A percentile compares a stretch with the other conserved stretches of the same genome.
Conservation (phyloP, 35 echinoderm and acorn worm species). For the Amphiura filiformis region DNA sequence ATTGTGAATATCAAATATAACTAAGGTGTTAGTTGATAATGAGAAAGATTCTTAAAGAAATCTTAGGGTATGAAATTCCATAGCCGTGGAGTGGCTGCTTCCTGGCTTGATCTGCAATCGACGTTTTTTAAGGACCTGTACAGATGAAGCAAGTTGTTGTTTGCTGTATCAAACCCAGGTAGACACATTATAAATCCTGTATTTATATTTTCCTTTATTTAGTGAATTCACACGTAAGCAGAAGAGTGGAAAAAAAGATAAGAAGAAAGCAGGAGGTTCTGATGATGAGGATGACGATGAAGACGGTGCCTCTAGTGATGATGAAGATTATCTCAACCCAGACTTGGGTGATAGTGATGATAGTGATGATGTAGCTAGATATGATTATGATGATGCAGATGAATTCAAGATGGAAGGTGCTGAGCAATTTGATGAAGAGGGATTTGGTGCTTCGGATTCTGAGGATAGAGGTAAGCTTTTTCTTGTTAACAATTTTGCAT, state of each 20-base stretch:
- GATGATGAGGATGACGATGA: conserved; percentile 6
- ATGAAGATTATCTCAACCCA: conserved; percentile 14
- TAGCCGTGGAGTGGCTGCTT: too few relatives aligned
- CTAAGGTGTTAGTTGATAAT: too few relatives aligned
- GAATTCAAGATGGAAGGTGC: conserved; percentile 47
- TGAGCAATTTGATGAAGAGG: conserved; percentile 91
- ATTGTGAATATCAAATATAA: too few relatives aligned
- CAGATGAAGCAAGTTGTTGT: too few relatives aligned
- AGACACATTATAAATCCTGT: too few relatives aligned
- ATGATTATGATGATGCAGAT: conserved; percentile 48
- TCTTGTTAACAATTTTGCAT: background rate
- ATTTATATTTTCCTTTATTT: too few relatives aligned
- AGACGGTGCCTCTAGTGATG: conserved; percentile 29
- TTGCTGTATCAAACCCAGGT: too few relatives aligned
- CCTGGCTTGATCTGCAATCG: too few relatives aligned
- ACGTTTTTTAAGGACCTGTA: too few relatives aligned
- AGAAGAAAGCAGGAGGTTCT: background rate
- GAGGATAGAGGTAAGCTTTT: background rate
- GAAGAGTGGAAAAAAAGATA: background rate
- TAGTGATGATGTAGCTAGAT: background rate
- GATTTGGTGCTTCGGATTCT: conserved; percentile 66
- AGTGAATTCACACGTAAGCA: too few relatives aligned
- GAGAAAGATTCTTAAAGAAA: too few relatives aligned
- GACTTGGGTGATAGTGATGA: background rate
- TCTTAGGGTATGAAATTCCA: too few relatives aligned